A percentile compares a stretch with the other conserved stretches of the same genome.
Evolutionary conservation across 2,113 vertebrate genomes (phyloP).

Genomic region (Ailurus styani): DNA sequence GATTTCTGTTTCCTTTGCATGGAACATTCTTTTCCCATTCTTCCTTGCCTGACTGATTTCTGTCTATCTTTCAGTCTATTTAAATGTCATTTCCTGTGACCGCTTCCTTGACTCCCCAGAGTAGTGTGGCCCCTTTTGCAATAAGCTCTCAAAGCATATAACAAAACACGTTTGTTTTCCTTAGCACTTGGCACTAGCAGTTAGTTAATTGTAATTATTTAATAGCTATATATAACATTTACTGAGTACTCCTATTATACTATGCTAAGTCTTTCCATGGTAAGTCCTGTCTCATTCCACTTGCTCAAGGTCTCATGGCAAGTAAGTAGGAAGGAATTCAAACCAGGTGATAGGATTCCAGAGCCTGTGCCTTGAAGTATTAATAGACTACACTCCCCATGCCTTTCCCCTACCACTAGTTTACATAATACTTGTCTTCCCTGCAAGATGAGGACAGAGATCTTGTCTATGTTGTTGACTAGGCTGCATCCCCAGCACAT

Average conservation of each 20-base stretch:
- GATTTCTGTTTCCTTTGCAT: neutral
- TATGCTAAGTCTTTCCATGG: neutral
- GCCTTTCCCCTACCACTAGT: neutral
- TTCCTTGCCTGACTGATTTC: neutral
- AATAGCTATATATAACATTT: neutral
- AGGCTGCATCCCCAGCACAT: neutral
- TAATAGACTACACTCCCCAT: neutral
- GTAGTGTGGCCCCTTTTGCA: neutral
- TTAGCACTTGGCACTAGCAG: neutral
- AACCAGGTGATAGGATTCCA: neutral
- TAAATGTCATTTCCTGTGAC: neutral
- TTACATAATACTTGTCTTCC: neutral
- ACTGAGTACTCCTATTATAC: neutral
- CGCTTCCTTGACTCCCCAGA: neutral
- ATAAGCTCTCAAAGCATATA: neutral
- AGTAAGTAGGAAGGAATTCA: neutral
- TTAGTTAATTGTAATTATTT: constrained; percentile 26
- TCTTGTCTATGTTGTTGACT: neutral
- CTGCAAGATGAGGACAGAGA: neutral
- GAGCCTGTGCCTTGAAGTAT: neutral
- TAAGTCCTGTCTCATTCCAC: neutral
- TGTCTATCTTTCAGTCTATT: neutral
- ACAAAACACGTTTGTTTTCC: constrained; percentile 9
- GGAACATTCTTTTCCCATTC: neutral
- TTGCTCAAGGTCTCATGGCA: neutral